Evolutionary conservation across 2,797 vertebrate genomes (phyloP), one percentile per base, ranked within the genome.

Genomic region (Mustela erminea): DNA sequence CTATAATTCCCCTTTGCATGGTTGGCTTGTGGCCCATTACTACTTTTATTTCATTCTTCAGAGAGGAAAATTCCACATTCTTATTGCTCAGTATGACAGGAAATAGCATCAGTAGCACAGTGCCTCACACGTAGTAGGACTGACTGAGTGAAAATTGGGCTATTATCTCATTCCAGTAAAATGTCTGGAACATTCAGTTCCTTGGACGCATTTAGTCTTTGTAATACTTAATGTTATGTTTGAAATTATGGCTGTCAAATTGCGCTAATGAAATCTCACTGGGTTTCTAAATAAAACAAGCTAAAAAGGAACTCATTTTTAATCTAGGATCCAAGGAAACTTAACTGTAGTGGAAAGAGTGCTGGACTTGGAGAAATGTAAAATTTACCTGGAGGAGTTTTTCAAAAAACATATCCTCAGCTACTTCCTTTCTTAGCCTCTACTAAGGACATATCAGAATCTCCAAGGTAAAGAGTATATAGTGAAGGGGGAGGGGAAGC

Each of bases 51-150:
- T 94, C 81, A 95, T 96, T 95, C 66, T 87, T 94, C 49, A 96
- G 74, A 90, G 41, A 88, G 96, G 90, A 97, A 98, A 97, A 96
- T 97, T 96, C 91, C 96, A 95, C 58, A 93, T 95, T 92, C 64
- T 60, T 94, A 75, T 68, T 95, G 62, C n/a, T 87, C 38, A 38
- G 11, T 92, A 58, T 93, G 7, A 95, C 9, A 87, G 74, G n/a
- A 96, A 96, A 91, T 70, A 95, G 46, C 18, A 54, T 78, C 32
- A 54, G n/a, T 92, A 78, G 74, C 58, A 77, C 60, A 90, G 82
- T 68, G 32, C 27, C 46, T 94, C 46, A 60, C 84, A 95, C 70
- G n/a, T 46, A 95, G 92, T 97, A 93, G 94, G 95, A 74, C 43
- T 62, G 74, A 82, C 1, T 32, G 25, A 97, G 66, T 95, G 87